These are phyloP conservation scores for Peromyscus californicus DNA, from an alignment of 2,113 vertebrate species.

Conservation along the genomic window DNA sequence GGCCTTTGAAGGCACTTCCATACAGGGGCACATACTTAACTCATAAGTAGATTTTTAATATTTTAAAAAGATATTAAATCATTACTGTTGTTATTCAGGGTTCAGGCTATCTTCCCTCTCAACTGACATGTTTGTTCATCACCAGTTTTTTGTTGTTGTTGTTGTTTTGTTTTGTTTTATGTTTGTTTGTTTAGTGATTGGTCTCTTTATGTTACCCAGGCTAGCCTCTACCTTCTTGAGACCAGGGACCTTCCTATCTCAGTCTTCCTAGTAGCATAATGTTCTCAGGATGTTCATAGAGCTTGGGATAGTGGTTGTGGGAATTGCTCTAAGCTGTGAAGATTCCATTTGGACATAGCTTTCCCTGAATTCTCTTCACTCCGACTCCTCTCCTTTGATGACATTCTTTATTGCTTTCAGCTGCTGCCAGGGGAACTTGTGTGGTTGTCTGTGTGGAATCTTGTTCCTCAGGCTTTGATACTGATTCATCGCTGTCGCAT, in stretches of 20 bases:
- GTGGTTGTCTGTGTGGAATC: slow-evolving; percentile 95
- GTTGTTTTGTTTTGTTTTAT: neutral
- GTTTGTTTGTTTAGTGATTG: neutral
- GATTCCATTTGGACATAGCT: slow-evolving; percentile 96
- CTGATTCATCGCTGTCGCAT: slow-evolving; percentile 97
- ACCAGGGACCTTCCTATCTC: neutral
- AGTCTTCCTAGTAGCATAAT: neutral
- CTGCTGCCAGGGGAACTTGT: slow-evolving; percentile 96
- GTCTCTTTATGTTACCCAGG: neutral
- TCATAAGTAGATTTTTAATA: neutral
- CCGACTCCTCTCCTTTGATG: slow-evolving; percentile 97
- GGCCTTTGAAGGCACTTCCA: neutral
- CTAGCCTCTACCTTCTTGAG: neutral
- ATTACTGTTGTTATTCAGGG: slow-evolving; percentile 92
- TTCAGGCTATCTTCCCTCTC: slow-evolving; percentile 94
- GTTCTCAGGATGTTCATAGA: slow-evolving; percentile 97
- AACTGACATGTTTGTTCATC: slow-evolving; percentile 87
- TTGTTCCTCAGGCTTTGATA: slow-evolving; percentile 96
- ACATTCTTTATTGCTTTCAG: slow-evolving; percentile 96
- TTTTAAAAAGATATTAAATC: neutral
- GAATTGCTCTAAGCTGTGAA: slow-evolving; percentile 96
- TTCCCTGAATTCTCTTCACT: slow-evolving; percentile 97
- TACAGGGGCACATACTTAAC: neutral
- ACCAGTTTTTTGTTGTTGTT: neutral
- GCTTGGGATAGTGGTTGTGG: slow-evolving; percentile 95